phyloP scores from a whole-genome alignment of 2,888 invertebrate genomes.

The Tupiocoris notatus region DNA sequence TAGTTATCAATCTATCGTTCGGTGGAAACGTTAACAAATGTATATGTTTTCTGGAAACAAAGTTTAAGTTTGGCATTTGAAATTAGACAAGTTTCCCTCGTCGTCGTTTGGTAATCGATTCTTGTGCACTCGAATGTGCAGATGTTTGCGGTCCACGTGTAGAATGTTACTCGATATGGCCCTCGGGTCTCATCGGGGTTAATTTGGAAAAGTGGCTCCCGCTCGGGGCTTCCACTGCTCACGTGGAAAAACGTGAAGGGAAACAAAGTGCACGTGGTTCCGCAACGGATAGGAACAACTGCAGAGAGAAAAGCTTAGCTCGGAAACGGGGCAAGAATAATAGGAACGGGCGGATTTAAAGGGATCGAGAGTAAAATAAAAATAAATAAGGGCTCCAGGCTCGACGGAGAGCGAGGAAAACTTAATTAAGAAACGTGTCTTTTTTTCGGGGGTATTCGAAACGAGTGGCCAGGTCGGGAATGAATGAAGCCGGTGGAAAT shows the following conservation, averaged over 20 bases:
- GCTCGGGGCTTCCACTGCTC: not conserved
- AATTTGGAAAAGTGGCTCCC: not conserved
- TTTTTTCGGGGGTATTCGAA: too few species aligned
- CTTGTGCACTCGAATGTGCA: too few species aligned
- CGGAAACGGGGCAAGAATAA: not conserved
- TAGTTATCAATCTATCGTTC: too few species aligned
- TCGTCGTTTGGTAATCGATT: too few species aligned
- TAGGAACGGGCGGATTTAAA: not conserved
- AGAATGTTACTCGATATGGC: not conserved
- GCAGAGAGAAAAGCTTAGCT: not conserved
- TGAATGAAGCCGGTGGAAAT: not conserved
- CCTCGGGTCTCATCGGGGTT: not conserved
- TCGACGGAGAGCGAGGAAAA: not conserved
- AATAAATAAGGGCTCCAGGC: not conserved
- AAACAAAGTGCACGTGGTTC: not conserved
- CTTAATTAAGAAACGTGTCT: not conserved
- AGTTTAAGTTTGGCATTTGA: too few species aligned
- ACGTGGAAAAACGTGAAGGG: not conserved
- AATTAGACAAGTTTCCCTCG: too few species aligned
- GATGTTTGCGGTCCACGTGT: not conserved
- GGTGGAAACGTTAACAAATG: too few species aligned
- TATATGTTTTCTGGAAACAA: too few species aligned
- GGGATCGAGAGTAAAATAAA: not conserved
- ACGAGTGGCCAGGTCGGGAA: too few species aligned
- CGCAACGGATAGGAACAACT: too few species aligned